phyloP scores from a whole-genome alignment of 2,113 vertebrate genomes.

The Ranitomeya imitator region DNA sequence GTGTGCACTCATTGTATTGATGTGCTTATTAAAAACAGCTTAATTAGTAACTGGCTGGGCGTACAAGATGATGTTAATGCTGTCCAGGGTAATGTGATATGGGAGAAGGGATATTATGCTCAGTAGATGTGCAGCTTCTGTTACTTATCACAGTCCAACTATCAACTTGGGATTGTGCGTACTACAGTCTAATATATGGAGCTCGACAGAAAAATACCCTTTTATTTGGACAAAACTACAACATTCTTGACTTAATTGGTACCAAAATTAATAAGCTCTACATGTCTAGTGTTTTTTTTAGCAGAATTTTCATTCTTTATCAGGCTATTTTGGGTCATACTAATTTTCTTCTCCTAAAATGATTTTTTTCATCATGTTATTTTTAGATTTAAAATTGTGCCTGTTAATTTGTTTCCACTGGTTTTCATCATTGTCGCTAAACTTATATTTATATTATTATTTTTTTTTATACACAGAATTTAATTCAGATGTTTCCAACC shows the following conservation, averaged over 20 bases:
- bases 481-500: no score
- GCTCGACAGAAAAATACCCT: not conserved
- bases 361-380: no score
- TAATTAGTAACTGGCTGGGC: slow-evolving; percentile 60
- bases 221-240: not conserved
- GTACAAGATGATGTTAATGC: slow-evolving; percentile 31
- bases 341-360: no score
- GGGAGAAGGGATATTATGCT: slow-evolving; percentile 31
- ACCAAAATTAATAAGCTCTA: not conserved
- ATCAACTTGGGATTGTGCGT: slow-evolving; percentile 30
- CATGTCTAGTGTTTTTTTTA: not conserved
- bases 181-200: slow-evolving; percentile 14
- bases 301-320: not conserved
- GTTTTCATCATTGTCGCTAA: no score
- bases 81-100: slow-evolving; percentile 33
- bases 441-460: no score
- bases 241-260: not conserved
- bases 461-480: no score
- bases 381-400: no score
- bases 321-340: not conserved
- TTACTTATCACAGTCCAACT: slow-evolving; percentile 39
- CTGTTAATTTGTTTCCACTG: no score
- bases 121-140: slow-evolving; percentile 20
- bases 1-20: slow-evolving; percentile 44
- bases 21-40: slow-evolving; percentile 60